Conservation (phyloP, 2,888 invertebrate genomes). For the Coleophora deauratella region DNA sequence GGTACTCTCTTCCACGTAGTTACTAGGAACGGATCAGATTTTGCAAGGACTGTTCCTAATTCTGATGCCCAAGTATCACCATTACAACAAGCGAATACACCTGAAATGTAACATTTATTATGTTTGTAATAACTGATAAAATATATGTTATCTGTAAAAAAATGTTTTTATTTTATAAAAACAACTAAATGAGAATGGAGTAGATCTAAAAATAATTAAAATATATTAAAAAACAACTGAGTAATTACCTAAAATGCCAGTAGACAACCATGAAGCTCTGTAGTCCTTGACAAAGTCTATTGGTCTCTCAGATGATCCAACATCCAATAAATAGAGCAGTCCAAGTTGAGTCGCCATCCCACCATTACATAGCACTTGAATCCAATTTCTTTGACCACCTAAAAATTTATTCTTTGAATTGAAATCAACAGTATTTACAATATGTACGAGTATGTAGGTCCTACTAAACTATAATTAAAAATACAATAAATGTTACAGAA, state of each 20-base stretch:
- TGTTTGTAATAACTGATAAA: too few relatives aligned
- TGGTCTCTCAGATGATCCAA: constrained; percentile 84
- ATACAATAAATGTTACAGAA: too few relatives aligned
- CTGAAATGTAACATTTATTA: too few relatives aligned
- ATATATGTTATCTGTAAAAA: too few relatives aligned
- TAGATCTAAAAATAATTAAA: too few relatives aligned
- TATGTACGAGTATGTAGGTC: too few relatives aligned
- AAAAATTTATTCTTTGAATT: too few relatives aligned
- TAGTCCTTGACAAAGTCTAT: constrained; percentile 85
- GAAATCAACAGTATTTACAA: too few relatives aligned
- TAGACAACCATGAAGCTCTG: constrained; percentile 86
- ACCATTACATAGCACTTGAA: constrained; percentile 91
- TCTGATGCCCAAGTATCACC: constrained; percentile 96
- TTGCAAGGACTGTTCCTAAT: constrained; percentile 83
- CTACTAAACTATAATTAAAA: too few relatives aligned
- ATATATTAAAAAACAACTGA: not conserved
- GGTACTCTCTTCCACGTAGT: constrained; percentile 84
- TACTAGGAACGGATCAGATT: constrained; percentile 81
- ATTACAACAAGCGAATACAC: constrained; percentile 84
- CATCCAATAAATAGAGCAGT: constrained; percentile 84
- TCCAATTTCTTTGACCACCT: constrained; percentile 92
- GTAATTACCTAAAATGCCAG: constrained; percentile 80
- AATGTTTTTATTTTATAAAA: too few relatives aligned
- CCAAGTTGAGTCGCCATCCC: constrained; percentile 89
- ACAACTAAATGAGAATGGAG: too few relatives aligned